A percentile compares a stretch with the other conserved stretches of the same genome.
These are phyloP conservation scores for Clistopyga incitator DNA, from an alignment of 2,888 invertebrate genomes.

Conservation along the genomic window DNA sequence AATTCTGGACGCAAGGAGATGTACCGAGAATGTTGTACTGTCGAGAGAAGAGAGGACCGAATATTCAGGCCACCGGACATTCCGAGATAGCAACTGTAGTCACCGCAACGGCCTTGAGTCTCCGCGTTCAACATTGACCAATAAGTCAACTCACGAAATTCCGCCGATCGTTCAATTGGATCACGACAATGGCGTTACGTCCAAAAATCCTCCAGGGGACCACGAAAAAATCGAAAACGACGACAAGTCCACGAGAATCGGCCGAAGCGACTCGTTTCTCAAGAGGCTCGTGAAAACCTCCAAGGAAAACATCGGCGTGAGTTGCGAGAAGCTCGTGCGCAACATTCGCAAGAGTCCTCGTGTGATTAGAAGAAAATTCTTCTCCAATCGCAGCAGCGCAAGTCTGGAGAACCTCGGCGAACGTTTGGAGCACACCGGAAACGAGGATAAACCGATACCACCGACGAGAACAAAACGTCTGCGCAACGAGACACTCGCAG, in stretches of 20 bases:
- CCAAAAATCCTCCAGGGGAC: constrained; percentile 5
- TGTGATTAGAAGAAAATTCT: constrained; percentile 71
- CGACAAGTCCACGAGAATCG: constrained; percentile 39
- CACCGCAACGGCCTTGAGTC: not conserved
- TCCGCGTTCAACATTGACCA: not conserved
- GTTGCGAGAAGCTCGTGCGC: constrained; percentile 76
- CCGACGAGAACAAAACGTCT: constrained; percentile 64
- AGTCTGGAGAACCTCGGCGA: constrained; percentile 24
- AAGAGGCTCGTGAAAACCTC: constrained; percentile 75
- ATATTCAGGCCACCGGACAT: constrained; percentile 79
- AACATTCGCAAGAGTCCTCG: constrained; percentile 76
- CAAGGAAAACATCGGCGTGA: constrained; percentile 73
- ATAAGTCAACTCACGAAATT: not conserved
- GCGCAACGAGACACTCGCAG: not conserved
- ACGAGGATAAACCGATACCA: constrained; percentile 71
- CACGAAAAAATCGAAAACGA: constrained; percentile 28
- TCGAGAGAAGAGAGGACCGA: constrained; percentile 71
- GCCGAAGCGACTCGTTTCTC: constrained; percentile 74
- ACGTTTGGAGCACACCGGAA: constrained; percentile 1
- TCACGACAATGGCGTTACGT: constrained; percentile 46
- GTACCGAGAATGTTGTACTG: constrained; percentile 74
- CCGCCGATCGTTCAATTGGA: not conserved
- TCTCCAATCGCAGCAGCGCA: constrained; percentile 64
- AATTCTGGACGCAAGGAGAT: constrained; percentile 79
- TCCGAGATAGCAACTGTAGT: constrained; percentile 73